Percentiles rank a stretch among this genome's conserved stretches.
These are phyloP conservation scores for Dascillus cervinus DNA, from an alignment of 2,888 invertebrate genomes.

Conservation along the genomic window DNA sequence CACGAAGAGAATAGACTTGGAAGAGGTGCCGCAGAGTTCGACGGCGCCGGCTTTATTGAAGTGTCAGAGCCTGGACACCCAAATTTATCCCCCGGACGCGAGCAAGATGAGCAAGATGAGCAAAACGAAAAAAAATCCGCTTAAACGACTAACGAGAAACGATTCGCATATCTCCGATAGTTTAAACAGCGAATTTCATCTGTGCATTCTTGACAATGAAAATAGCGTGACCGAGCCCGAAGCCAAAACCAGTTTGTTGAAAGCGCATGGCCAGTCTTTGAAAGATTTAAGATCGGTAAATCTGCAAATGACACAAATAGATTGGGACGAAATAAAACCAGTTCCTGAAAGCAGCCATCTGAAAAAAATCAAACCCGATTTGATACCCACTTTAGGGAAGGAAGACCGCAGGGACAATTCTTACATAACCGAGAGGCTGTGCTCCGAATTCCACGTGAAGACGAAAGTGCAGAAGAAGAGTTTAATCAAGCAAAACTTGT, in stretches of 20 bases:
- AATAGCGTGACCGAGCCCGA: slow-evolving; percentile 17
- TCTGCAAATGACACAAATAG: slow-evolving; percentile 21
- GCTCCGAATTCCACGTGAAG: slow-evolving; percentile 64
- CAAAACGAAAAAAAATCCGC: slow-evolving; percentile 6
- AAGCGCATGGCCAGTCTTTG: slow-evolving; percentile 20
- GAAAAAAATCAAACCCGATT: slow-evolving; percentile 32
- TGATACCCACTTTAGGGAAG: slow-evolving; percentile 35
- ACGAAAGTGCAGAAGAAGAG: slow-evolving; percentile 45
- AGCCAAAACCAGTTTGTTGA: slow-evolving; percentile 11
- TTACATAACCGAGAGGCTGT: slow-evolving; percentile 60
- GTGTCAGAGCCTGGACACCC: slow-evolving; percentile 35
- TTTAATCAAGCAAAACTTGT: slow-evolving; percentile 22
- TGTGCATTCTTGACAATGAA: slow-evolving; percentile 34
- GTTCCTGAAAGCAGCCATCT: slow-evolving; percentile 20
- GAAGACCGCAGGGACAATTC: slow-evolving; percentile 39
- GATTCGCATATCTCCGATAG: slow-evolving; percentile 28
- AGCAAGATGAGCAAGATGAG: slow-evolving; percentile 5
- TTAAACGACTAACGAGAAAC: slow-evolving; percentile 2
- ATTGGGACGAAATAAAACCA: slow-evolving; percentile 27
- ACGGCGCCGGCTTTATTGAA: slow-evolving; percentile 31
- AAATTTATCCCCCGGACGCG: slow-evolving; percentile 25
- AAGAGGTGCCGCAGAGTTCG: slow-evolving; percentile 23
- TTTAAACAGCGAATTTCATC: slow-evolving; percentile 33
- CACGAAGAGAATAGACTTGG: slow-evolving; percentile 30
- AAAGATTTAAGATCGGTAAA: slow-evolving; percentile 20